Evolutionary conservation across 2,797 vertebrate species (phyloP).

Genomic region (Enteromius radiatus): DNA sequence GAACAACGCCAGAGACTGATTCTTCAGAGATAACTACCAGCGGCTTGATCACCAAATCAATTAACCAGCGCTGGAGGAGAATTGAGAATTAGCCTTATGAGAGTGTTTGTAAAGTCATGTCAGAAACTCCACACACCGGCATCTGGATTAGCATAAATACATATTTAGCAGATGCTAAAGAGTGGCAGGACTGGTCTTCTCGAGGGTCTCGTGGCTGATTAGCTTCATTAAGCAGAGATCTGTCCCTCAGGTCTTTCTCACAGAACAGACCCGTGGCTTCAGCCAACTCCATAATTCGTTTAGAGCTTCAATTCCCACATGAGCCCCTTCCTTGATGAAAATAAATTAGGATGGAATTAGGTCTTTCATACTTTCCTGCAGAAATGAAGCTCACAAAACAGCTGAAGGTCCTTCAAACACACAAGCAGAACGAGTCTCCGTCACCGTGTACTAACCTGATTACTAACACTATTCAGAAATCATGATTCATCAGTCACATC

Average conservation of each 20-base stretch:
- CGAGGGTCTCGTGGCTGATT: slow-evolving; percentile 47
- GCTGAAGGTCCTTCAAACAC: not conserved
- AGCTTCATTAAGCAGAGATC: slow-evolving; percentile 55
- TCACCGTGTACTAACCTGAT: not conserved
- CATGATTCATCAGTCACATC: not conserved
- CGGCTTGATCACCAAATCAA: not conserved
- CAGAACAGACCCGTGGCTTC: slow-evolving; percentile 32
- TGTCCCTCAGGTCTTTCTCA: slow-evolving; percentile 43
- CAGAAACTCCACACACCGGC: slow-evolving; percentile 38
- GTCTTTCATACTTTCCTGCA: not conserved
- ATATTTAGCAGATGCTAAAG: slow-evolving; percentile 51
- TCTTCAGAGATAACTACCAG: not conserved
- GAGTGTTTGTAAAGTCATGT: slow-evolving; percentile 30
- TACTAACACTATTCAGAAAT: not conserved
- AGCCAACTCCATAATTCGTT: not conserved
- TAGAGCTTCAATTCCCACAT: not conserved
- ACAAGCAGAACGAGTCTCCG: not conserved
- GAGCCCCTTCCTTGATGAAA: not conserved
- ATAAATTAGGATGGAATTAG: too few species aligned
- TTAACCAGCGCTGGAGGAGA: slow-evolving; percentile 32
- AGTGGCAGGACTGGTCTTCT: slow-evolving; percentile 33
- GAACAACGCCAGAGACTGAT: slow-evolving; percentile 32
- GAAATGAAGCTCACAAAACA: not conserved
- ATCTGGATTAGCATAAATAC: slow-evolving; percentile 58
- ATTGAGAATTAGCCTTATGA: slow-evolving; percentile 61